Conservation (phyloP, 2,888 invertebrate species). For the Caenorhabditis sinica region DNA sequence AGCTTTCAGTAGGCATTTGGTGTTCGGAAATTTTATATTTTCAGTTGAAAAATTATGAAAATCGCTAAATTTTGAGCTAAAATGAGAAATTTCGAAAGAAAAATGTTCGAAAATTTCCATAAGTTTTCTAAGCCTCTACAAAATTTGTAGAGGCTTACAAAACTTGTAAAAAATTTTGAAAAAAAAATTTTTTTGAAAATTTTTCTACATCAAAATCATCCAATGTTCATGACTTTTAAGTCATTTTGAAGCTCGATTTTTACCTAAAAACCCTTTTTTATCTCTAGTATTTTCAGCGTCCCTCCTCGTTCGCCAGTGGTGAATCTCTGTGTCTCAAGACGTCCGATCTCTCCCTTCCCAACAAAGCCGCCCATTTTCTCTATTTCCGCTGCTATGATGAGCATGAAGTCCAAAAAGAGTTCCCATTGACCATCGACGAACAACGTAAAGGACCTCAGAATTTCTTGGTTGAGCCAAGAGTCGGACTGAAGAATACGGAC, state of each 20-base stretch:
- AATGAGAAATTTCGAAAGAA: too few relatives aligned
- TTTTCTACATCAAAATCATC: too few relatives aligned
- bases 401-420: conserved; percentile 62
- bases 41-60: too few relatives aligned
- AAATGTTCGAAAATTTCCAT: too few relatives aligned
- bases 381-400: conserved; percentile 63
- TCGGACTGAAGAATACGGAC: conserved; percentile 61
- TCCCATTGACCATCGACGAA: conserved; percentile 58
- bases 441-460: conserved; percentile 51
- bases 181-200: too few relatives aligned
- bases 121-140: too few relatives aligned
- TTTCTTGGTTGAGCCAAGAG: conserved; percentile 61
- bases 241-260: not conserved
- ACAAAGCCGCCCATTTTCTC: conserved; percentile 65
- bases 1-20: too few relatives aligned
- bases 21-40: too few relatives aligned
- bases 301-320: conserved; percentile 11
- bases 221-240: not conserved
- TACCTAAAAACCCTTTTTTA: not conserved
- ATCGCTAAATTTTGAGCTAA: too few relatives aligned
- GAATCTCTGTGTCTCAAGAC: conserved; percentile 50
- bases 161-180: too few relatives aligned
- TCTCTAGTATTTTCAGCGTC: conserved; percentile 4
- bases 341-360: conserved; percentile 57
- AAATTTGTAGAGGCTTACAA: too few relatives aligned